Evolutionary conservation across 92 coral and sea anemone species (phyloP), one percentile per base, ranked within the genome.

Genomic region (Phymanthus crucifer): DNA sequence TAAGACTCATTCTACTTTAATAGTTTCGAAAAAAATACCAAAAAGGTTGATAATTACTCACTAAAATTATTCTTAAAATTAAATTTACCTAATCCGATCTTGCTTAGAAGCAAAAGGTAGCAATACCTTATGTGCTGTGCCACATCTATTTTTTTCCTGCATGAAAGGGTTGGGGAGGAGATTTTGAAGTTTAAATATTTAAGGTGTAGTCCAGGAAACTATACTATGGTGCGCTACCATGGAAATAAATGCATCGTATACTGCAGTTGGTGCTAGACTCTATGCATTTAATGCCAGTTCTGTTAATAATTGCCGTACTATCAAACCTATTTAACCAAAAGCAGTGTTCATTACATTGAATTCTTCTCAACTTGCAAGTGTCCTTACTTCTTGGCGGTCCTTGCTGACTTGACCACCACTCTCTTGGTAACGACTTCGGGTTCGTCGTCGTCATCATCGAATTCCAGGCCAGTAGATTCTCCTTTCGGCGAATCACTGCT

Each of bases 381-480:
- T 21, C 24, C 48, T 47, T 67, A 70, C 73, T 36, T 40, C 47
- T 73, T 82, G 50, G 16, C n/a, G 27, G 66, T 2, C 74, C 57
- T 82, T 13, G 73, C 29, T 23, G 86, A 58, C 38, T 74, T 82
- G 43, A 82, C 86, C 40, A 73, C 80, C 10, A 82, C 86, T 40
- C 77, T 73, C 80, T 82, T 82, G 36, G 84, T 80, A 32, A 78
- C 72, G 43, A 67, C 50, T 58, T 73, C 86, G 26, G 76, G 73
- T 32, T 82, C 86, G 40, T 74, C 80, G 54, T 73, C 79, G 36
- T 71, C 75, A 38, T 73, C 79, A 29, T 74, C 80, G 45, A 72
- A 75, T 32, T 72, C 77, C 71, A 82, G 66, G 17, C 77, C 86
- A 58, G 81, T 77, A 3, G 81, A 77, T 36, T 77, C 72, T 38